Conservation (phyloP, 2,797 vertebrate genomes). For the Trachurus trachurus region DNA sequence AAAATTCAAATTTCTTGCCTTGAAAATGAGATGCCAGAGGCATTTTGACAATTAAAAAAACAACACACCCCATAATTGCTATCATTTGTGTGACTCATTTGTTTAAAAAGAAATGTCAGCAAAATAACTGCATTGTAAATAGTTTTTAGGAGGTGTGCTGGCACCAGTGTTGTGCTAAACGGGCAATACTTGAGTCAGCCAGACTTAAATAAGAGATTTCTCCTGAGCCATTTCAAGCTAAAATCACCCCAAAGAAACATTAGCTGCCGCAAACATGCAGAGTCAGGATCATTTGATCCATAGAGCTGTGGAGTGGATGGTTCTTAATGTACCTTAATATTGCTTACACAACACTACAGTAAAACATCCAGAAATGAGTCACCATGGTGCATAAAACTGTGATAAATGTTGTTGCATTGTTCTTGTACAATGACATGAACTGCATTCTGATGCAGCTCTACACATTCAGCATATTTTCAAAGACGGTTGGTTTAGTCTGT, state of each 20-base stretch:
- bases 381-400: neutral
- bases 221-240: conserved; percentile 69
- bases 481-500: neutral
- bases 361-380: conserved; percentile 33
- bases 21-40: conserved; percentile 6
- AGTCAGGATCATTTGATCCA: conserved; percentile 66
- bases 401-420: conserved; percentile 22
- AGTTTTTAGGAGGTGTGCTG: conserved; percentile 22
- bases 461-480: neutral
- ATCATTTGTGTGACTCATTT: conserved; percentile 12
- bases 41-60: neutral
- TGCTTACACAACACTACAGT: conserved; percentile 54
- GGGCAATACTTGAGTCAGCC: conserved; percentile 39
- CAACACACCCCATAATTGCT: neutral
- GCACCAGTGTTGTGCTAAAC: conserved; percentile 39
- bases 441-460: neutral
- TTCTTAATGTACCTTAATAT: conserved; percentile 53
- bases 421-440: conserved; percentile 17
- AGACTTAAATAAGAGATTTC: conserved; percentile 47
- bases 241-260: conserved; percentile 73
- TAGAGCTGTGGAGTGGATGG: conserved; percentile 49
- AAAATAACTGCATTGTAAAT: conserved; percentile 6
- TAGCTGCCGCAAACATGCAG: conserved; percentile 40
- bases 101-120: conserved; percentile 4
- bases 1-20: neutral